A percentile compares a stretch with the other conserved stretches of the same genome.
These are phyloP conservation scores for Phasianus colchicus DNA, from an alignment of 2,113 vertebrate genomes.

Conservation along the genomic window DNA sequence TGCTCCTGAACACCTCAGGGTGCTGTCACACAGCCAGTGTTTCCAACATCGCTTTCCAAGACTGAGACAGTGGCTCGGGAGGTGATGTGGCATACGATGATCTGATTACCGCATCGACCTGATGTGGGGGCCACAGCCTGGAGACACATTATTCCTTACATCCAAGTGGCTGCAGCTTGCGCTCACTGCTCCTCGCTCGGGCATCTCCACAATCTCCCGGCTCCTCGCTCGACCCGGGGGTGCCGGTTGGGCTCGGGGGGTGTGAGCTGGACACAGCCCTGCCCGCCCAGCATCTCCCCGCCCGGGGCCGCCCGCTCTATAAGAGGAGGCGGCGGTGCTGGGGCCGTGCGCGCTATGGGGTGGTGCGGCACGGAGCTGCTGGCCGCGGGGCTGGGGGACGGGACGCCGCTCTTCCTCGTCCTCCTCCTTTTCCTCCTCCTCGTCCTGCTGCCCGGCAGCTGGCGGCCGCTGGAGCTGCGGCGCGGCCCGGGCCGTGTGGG, in stretches of 20 bases:
- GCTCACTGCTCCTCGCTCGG: not conserved
- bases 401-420: not conserved
- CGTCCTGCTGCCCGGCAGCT: constrained; percentile 54
- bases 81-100: too few relatives aligned
- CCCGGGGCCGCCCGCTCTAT: not conserved
- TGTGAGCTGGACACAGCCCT: not conserved
- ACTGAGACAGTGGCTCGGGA: not conserved
- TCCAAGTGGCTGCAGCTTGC: too few relatives aligned
- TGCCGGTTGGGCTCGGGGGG: too few relatives aligned
- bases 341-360: not conserved
- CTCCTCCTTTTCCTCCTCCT: not conserved
- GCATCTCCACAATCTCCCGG: accelerated
- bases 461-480: constrained; percentile 77
- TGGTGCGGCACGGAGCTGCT: not conserved
- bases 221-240: too few relatives aligned
- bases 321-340: not conserved
- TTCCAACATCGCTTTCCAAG: too few relatives aligned
- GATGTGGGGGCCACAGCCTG: too few relatives aligned
- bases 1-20: not conserved
- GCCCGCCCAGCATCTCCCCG: not conserved
- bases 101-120: too few relatives aligned
- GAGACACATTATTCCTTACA: not conserved
- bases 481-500: constrained; percentile 79
- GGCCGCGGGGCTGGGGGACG: not conserved
- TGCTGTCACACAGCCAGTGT: not conserved